Base-by-base conservation (phyloP, 2,797 vertebrate species). In the Cetoscarus ocellatus region DNA sequence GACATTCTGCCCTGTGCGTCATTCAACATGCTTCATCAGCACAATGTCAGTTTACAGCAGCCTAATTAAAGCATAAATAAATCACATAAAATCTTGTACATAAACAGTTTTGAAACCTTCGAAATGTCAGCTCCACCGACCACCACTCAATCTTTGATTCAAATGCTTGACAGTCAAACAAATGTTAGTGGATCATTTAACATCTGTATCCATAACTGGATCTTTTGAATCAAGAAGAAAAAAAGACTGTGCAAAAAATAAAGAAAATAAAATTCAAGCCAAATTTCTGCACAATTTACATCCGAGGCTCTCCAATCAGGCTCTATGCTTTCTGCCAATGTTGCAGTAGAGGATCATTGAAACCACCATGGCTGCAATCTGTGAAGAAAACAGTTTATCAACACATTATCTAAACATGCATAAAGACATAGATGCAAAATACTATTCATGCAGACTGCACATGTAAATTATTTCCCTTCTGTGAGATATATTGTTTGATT, bases 301-400 rank as follows among this genome's bases (percentile, higher is more conserved):
- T 47, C 27, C 15, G 8, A 12, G n/a, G 11, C 51, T 5, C 10
- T 36, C 3, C 61, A 13, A 53, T 55, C 17, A 8, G 18, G 7
- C 11, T 50, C 77, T 66, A 70, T 0, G 5, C 47, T 40, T 73
- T 82, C 0, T 52, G 34, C 86, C 78, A 38, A 86, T 82, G 1
- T 79, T 3, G 5, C 77, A 77, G 84, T 93, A 94, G 58, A 94
- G 83, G 70, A 83, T 40, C 90, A 94, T 91, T 0, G 93, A 93
- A 45, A 92, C 91, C 69, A 91, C 85, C 93, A 94, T 93, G 50
- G 92, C 93, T 50, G 92, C 91, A 42, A 94, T 70, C 93, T 94
- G 90, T 7, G 50, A 82, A 70, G 54, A 86, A 7, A 75, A 60
- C 2, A 63, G 18, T 18, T 36, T 1, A 49, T 65, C 14, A 83